Conservation (phyloP, 2,888 invertebrate species). For the Gari tellinella region DNA sequence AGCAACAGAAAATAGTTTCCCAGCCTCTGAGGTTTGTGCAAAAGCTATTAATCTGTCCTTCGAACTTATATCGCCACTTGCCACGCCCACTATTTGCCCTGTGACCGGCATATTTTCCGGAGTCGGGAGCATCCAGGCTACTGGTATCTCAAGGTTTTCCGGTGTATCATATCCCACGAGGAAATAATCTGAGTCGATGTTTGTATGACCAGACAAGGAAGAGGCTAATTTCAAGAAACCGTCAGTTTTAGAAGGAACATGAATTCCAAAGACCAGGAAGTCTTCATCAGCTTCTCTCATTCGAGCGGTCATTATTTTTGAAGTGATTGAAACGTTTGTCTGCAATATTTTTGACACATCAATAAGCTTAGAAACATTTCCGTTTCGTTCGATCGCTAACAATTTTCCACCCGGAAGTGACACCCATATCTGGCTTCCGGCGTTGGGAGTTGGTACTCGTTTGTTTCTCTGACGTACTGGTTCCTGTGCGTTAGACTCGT, state of each 20-base stretch:
- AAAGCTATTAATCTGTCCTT: conserved; percentile 40
- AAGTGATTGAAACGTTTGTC: conserved; percentile 44
- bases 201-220: neutral
- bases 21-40: conserved; percentile 40
- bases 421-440: conserved; percentile 46
- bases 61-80: conserved; percentile 3
- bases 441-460: conserved; percentile 31
- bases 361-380: conserved; percentile 32
- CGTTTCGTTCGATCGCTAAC: conserved; percentile 30
- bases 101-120: conserved; percentile 47
- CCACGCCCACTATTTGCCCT: conserved; percentile 60
- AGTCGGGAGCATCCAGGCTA: conserved; percentile 59
- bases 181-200: conserved; percentile 11
- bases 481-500: conserved; percentile 25
- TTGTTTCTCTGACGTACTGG: neutral
- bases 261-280: conserved; percentile 45
- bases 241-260: conserved; percentile 11
- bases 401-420: conserved; percentile 38
- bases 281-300: conserved; percentile 34
- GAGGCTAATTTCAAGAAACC: conserved; percentile 19
- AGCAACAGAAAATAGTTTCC: conserved; percentile 38
- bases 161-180: conserved; percentile 50
- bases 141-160: conserved; percentile 21
- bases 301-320: conserved; percentile 36
- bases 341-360: conserved; percentile 35